Conservation (phyloP, 2,113 vertebrate genomes). For the Bos indicus region DNA sequence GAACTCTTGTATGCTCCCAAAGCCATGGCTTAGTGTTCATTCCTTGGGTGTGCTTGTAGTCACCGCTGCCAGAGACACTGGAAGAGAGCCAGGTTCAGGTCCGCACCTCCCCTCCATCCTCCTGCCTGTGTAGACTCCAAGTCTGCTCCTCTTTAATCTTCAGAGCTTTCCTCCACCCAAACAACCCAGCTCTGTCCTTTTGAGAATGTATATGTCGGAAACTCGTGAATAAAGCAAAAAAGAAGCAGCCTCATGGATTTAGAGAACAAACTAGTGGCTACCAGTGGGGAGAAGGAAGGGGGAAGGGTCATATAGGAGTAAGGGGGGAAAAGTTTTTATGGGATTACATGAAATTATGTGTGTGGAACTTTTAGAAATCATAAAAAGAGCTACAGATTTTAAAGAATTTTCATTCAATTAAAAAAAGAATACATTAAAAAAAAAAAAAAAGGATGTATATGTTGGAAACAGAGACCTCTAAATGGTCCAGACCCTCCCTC, state of each 20-base stretch:
- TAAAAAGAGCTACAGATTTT: not conserved
- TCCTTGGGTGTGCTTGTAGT: not conserved
- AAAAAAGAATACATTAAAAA: not conserved
- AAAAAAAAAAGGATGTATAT: not conserved
- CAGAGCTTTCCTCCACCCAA: not conserved
- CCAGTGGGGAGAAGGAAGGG: not conserved
- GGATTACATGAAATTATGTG: not conserved
- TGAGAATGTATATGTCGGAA: not conserved
- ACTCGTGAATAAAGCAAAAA: not conserved
- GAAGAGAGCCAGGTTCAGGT: not conserved
- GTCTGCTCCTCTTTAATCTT: not conserved
- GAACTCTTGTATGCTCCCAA: not conserved
- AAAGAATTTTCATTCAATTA: not conserved
- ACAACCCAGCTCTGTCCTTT: not conserved
- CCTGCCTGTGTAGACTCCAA: not conserved
- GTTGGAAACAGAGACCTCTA: not conserved
- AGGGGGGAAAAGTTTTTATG: not conserved
- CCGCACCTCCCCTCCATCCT: not conserved
- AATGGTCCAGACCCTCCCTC: not conserved
- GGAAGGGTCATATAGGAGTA: not conserved
- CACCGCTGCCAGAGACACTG: not conserved
- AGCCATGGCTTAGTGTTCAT: not conserved
- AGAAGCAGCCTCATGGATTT: not conserved
- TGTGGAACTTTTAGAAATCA: not conserved
- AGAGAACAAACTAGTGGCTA: not conserved